Evolutionary conservation across 2,797 vertebrate genomes (phyloP).

Genomic region (Coreius guichenoti): DNA sequence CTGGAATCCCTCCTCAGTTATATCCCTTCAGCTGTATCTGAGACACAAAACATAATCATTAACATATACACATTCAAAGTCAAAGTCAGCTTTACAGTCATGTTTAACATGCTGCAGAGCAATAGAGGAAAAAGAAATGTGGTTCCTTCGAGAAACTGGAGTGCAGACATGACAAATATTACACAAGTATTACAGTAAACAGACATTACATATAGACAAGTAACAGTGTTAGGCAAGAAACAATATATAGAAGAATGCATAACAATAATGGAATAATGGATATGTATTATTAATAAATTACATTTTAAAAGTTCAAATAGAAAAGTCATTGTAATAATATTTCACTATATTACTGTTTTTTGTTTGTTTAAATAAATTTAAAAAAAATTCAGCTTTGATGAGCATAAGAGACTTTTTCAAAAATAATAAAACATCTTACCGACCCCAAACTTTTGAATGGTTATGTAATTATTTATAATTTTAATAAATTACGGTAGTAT

Average conservation of each 20-base stretch:
- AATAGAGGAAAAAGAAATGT: not conserved
- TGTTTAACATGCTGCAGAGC: not conserved
- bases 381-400: not conserved
- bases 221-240: not conserved
- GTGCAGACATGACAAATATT: not conserved
- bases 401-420: not conserved
- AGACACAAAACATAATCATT: not conserved
- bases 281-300: not conserved
- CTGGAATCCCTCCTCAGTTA: not conserved
- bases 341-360: not conserved
- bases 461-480: not conserved
- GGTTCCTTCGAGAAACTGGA: not conserved
- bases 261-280: not conserved
- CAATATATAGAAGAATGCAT: not conserved
- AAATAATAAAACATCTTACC: no score
- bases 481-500: not conserved
- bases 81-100: slow-evolving; percentile 14
- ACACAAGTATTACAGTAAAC: not conserved
- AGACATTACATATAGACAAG: not conserved
- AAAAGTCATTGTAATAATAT: not conserved
- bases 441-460: no score
- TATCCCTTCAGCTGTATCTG: not conserved
- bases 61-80: not conserved
- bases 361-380: no score
- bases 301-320: not conserved